Evolutionary conservation across 1,140 invertebrate species (phyloP), one percentile per base, ranked within the genome.

Genomic region (Anastrepha obliqua): DNA sequence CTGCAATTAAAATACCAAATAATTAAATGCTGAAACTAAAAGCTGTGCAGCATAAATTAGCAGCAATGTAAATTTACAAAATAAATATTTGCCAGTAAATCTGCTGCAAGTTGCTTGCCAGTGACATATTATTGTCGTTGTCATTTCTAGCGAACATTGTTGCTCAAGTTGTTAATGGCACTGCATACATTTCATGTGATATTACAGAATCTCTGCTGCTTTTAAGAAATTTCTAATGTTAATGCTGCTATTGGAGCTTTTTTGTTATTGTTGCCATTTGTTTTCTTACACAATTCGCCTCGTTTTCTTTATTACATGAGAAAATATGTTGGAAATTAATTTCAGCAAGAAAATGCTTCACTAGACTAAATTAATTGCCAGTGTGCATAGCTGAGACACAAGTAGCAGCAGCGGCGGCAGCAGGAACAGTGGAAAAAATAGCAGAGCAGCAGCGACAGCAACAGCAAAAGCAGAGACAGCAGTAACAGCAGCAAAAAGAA

Each of bases 291-390:
- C 3, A 20, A 81, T 81, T 81, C 74, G 74, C 44, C 74, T 81
- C 74, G 74, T 70, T 70, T 20, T 42, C 74, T 29, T 81, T 20
- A 58, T 11, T 20, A 55, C 47, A 81, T 55, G 47, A 81, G 47
- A 55, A 81, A 81, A 81, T 51, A 81, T 81, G 74, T 81, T 81
- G 74, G 74, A 81, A 81, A 81, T 81, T 81, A 81, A 81, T 81
- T 81, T 81, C 74, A 81, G 74, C 74, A 81, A 55, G 51, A 81
- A 74, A 81, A 81, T 81, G 74, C 74, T 81, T 58, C 47, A 81
- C 74, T 81, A 55, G 47, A 81, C 74, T 81, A 81, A 81, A 81
- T 81, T 81, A 81, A 81, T 81, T 81, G 74, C 74, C 74, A 55
- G 74, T 55, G 74, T 81, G 74, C 74, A 20, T 8, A 70, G 11